Base-by-base conservation (phyloP, 37 sponge, comb jelly and placozoan species). In the Cladorhizidae sp. region DNA sequence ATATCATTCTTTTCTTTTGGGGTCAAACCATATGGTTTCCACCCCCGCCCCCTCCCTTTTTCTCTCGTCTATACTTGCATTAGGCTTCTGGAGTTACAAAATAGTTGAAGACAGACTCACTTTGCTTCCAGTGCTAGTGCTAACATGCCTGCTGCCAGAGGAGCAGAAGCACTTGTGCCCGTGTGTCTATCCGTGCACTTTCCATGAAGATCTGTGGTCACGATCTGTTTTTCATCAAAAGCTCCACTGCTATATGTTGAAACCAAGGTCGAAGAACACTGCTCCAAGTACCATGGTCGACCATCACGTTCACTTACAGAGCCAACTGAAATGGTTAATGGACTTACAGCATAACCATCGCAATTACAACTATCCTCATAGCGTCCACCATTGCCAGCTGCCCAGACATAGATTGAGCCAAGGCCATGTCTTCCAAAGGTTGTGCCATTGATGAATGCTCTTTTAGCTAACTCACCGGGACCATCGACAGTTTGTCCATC, bases 371-470 rank as follows among this genome's bases (percentile, higher is more conserved):
- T 93, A 76, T 99, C 99, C 15, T 70, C 59, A 28, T 78, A 42
- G 14, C 72, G 62, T 11, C 99, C 99, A 20, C 99, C 99, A 85
- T 99, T 99, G 0, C 99, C 99, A 78, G 93, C 91, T 33, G 99
- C 99, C 99, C 99, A 99, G 73, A 99, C 93, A 81, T 90, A 99
- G 32, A 99, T 87, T 3, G 93, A 92, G 8, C 99, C 99, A 17
- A 87, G 80, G 5, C 97, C 95, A 31, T 72, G 55, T 38, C 99
- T 84, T 51, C 99, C 99, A 85, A 88, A 56, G 0, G 37, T 68
- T 25, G 88, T 67, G 9, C 99, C 99, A 39, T 90, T 43, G 20
- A 58, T 55, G 41, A 99, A 86, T 20, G 95, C 91, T 31, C 78
- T 81, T 62, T 82, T 80, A 0, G 99, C 95, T 21, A 96, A 86